These are phyloP conservation scores for Clivina fossor DNA, from an alignment of 2,888 invertebrate species.

Conservation along the genomic window DNA sequence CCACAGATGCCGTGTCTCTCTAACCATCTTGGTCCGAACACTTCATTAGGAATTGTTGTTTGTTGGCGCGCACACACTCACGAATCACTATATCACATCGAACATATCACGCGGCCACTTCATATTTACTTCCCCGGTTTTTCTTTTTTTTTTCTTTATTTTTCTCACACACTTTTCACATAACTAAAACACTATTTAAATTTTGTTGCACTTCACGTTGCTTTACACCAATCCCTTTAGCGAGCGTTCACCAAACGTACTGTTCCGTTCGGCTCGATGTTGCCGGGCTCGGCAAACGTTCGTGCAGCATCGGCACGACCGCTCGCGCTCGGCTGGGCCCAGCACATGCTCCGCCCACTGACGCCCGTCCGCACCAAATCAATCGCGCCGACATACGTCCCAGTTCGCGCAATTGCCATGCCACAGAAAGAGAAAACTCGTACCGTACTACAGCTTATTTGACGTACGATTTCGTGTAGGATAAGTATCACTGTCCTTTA, in stretches of 20 bases:
- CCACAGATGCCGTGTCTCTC: constrained; percentile 99
- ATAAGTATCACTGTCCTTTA: constrained; percentile 51
- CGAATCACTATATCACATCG: constrained; percentile 38
- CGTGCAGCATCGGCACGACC: constrained; percentile 33
- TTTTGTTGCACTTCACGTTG: constrained; percentile 33
- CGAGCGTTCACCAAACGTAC: constrained; percentile 33
- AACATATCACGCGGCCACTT: constrained; percentile 36
- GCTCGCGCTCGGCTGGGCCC: constrained; percentile 29
- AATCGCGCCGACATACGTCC: constrained; percentile 22
- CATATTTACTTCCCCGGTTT: constrained; percentile 42
- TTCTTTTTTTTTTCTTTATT: constrained; percentile 39
- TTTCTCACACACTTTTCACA: constrained; percentile 38
- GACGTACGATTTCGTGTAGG: constrained; percentile 50
- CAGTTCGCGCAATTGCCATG: constrained; percentile 26
- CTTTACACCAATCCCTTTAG: constrained; percentile 30
- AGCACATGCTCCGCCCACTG: constrained; percentile 41
- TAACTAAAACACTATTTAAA: constrained; percentile 47
- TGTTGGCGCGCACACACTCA: constrained; percentile 56
- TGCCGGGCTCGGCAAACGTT: constrained; percentile 26
- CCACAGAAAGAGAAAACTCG: constrained; percentile 43
- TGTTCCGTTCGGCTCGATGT: constrained; percentile 25
- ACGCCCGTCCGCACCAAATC: constrained; percentile 32
- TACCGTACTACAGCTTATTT: constrained; percentile 41
- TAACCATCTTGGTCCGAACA: constrained; percentile 98
- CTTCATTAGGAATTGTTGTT: constrained; percentile 83